A percentile compares a stretch with the other conserved stretches of the same genome.
Conservation (phyloP, 2,888 invertebrate species). For the Danaus chrysippus region DNA sequence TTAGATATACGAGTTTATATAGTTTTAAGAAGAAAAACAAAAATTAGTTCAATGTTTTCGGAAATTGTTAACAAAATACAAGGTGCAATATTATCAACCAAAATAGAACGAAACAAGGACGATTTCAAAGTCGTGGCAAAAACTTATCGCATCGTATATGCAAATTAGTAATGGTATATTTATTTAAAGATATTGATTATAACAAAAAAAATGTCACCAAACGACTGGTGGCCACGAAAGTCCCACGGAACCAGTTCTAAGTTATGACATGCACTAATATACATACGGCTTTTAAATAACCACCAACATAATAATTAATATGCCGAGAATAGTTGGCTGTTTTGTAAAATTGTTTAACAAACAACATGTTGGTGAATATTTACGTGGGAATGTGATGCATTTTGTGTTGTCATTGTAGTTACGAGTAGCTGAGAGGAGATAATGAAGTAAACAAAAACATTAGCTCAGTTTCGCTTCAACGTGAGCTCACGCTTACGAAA, state of each 20-base stretch:
- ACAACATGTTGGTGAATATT: neutral
- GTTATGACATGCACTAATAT: neutral
- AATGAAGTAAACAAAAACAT: slow-evolving; percentile 52
- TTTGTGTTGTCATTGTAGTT: slow-evolving; percentile 29
- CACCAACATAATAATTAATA: neutral
- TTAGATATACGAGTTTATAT: no score
- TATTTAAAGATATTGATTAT: no score
- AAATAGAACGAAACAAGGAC: slow-evolving; percentile 19
- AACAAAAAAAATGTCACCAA: no score
- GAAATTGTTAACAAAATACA: neutral
- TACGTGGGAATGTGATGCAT: slow-evolving; percentile 3
- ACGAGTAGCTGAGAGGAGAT: slow-evolving; percentile 49
- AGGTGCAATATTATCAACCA: neutral
- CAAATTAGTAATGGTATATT: neutral
- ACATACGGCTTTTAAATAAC: neutral
- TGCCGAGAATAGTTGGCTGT: no score
- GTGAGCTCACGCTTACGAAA: slow-evolving; percentile 19
- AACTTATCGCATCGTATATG: neutral
- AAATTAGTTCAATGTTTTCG: neutral
- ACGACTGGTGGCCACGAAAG: no score
- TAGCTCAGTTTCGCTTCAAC: slow-evolving; percentile 33
- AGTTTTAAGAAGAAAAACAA: neutral
- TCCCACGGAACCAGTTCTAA: neutral
- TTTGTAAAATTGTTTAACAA: neutral
- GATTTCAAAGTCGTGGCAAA: slow-evolving; percentile 17